Evolutionary conservation across 2,797 vertebrate species (phyloP).

Genomic region (Gymnothorax javanicus): DNA sequence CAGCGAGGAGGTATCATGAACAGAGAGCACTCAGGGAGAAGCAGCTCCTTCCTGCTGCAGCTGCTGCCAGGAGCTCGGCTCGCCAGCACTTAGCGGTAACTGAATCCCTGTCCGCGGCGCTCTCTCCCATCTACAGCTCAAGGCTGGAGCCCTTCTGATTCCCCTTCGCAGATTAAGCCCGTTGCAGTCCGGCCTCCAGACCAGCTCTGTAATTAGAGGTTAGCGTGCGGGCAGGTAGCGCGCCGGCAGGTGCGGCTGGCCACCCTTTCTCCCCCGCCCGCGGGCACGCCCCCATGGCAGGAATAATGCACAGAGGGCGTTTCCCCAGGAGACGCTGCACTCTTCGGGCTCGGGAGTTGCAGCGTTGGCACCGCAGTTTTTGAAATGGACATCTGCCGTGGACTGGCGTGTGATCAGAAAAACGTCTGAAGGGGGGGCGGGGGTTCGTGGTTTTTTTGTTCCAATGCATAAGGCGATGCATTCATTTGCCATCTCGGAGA

Average conservation of each 20-base stretch:
- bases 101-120: background rate
- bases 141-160: background rate
- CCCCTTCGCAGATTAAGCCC: background rate
- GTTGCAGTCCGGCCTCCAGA: slow-evolving; percentile 27
- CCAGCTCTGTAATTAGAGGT: slow-evolving; percentile 37
- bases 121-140: background rate
- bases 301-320: background rate
- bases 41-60: background rate
- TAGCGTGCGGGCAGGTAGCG: slow-evolving; percentile 51
- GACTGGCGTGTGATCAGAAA: slow-evolving; percentile 50
- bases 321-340: slow-evolving; percentile 7
- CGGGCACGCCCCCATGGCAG: background rate
- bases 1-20: slow-evolving; percentile 48
- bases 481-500: slow-evolving; percentile 42
- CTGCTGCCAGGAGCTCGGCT: background rate
- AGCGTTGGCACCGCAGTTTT: slow-evolving; percentile 29
- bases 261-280: slow-evolving; percentile 31
- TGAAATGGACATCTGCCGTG: slow-evolving; percentile 72
- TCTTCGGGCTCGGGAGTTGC: slow-evolving; percentile 11
- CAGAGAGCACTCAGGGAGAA: slow-evolving; percentile 26
- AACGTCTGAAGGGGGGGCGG: slow-evolving; percentile 53
- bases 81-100: background rate
- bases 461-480: slow-evolving; percentile 33
- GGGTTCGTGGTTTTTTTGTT: slow-evolving; percentile 33
- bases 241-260: slow-evolving; percentile 66